Conservation (phyloP, 2,888 invertebrate genomes). For the Agrilus biguttatus region DNA sequence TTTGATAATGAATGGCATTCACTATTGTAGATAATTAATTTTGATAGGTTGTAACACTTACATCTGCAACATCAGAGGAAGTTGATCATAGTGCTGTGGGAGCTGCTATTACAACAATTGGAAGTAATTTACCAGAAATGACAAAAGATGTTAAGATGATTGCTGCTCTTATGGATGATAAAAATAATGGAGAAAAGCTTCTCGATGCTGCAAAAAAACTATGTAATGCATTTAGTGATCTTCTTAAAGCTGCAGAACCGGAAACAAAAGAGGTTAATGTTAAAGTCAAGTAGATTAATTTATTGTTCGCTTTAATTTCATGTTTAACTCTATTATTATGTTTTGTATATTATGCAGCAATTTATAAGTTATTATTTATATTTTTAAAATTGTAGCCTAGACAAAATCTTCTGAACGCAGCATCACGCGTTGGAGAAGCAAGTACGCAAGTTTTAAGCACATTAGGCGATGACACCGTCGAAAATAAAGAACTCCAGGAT, state of each 20-base stretch:
- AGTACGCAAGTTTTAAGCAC: conserved; percentile 86
- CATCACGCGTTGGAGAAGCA: conserved; percentile 92
- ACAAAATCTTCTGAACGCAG: conserved; percentile 86
- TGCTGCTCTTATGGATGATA: conserved; percentile 86
- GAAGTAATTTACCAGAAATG: conserved; percentile 91
- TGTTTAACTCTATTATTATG: conserved; percentile 1
- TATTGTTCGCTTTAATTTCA: not conserved
- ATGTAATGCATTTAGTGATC: conserved; percentile 86
- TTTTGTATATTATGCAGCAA: conserved; percentile 2
- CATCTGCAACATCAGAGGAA: conserved; percentile 60
- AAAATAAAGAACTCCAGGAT: conserved; percentile 72
- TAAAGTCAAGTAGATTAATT: too few relatives aligned
- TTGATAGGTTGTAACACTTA: conserved; percentile 26
- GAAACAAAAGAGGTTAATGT: conserved; percentile 57
- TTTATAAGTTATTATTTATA: conserved; percentile 7
- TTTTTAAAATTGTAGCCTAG: conserved; percentile 48
- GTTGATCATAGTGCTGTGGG: conserved; percentile 94
- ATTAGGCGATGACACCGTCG: conserved; percentile 81
- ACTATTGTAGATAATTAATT: not conserved
- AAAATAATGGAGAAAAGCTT: conserved; percentile 66
- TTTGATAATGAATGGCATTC: not conserved
- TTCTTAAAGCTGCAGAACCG: conserved; percentile 91
- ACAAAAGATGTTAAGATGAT: conserved; percentile 88
- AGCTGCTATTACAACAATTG: conserved; percentile 93
- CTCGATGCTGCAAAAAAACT: conserved; percentile 85